Base-by-base conservation (phyloP, 2,888 invertebrate genomes). In the Acleris sparsana region DNA sequence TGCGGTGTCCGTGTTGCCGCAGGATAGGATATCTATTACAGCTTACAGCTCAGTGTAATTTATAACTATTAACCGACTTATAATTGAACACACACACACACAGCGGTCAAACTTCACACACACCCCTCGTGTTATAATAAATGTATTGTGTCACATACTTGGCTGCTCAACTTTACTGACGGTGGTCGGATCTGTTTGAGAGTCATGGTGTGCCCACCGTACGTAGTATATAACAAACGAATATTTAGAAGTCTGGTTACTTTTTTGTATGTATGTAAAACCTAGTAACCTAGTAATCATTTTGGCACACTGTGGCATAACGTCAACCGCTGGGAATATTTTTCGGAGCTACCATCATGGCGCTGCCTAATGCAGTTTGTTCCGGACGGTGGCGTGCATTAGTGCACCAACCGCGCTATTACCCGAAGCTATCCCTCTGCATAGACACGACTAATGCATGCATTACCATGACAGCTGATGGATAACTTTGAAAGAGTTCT, bases 321-420 rank as follows among this genome's bases (percentile, higher is more conserved):
- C 22, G 13, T 6, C 63, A 48, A 46, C 63, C 66, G 68, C 60
- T 68, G 63, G 63, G 70, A 58, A 68, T 68, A 70, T 67, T 68
- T 68, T 64, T 62, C 59, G 33, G 53, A 63, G 58, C 17, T 2
- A 39, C 39, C 39, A 13, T 13, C 13, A 39, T 39, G 39, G 39
- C 11, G 39, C 33, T 46, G n/a, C 46, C 46, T 68, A 68, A 70
- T 68, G 62, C 58, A 67, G 62, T 69, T 67, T 55, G 55, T 60
- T 48, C 53, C 57, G 53, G 58, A 46, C 51, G 46, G 44, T 17
- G 48, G 46, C 44, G 29, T 63, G 39, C 57, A 62, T 53, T 62
- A 62, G 61, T 6, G 60, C 25, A 13, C 48, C 57, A 57, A 46
- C 46, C 44, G 18, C 29, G 46, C 53, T 62, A 56, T 62, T 62